phyloP scores from a whole-genome alignment of 2,113 vertebrate genomes.

The Trematocara nigrifrons region DNA sequence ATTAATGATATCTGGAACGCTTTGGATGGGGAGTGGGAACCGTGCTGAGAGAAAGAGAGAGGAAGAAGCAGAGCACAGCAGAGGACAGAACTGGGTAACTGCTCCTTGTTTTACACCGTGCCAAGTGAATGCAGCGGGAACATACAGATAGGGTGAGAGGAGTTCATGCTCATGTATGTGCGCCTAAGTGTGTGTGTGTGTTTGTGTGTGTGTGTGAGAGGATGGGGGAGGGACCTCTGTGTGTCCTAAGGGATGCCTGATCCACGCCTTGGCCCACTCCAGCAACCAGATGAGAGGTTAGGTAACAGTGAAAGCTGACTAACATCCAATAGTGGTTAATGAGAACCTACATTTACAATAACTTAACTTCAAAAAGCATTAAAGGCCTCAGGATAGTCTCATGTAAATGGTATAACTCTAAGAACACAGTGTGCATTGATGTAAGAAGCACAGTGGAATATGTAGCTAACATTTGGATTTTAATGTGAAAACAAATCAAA shows the following conservation, averaged over 20 bases:
- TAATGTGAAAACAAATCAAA: background rate
- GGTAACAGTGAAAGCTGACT: conserved; percentile 49
- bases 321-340: conserved; percentile 50
- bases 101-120: conserved; percentile 18
- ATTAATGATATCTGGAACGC: conserved; percentile 10
- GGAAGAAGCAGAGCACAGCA: background rate
- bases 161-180: conserved; percentile 9
- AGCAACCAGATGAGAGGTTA: conserved; percentile 68
- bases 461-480: background rate
- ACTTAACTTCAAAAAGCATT: conserved; percentile 43
- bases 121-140: conserved; percentile 8
- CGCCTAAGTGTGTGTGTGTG: background rate
- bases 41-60: background rate
- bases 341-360: conserved; percentile 52
- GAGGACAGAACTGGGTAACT: background rate
- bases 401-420: background rate
- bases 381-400: background rate
- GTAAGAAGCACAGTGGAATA: background rate
- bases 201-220: background rate
- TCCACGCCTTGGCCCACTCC: conserved; percentile 61
- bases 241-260: conserved; percentile 63
- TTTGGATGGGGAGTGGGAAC: background rate
- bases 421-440: background rate
- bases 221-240: conserved; percentile 38
- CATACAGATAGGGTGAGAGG: background rate